phyloP scores from a whole-genome alignment of 2,797 vertebrate species.

The Cynopterus sphinx region DNA sequence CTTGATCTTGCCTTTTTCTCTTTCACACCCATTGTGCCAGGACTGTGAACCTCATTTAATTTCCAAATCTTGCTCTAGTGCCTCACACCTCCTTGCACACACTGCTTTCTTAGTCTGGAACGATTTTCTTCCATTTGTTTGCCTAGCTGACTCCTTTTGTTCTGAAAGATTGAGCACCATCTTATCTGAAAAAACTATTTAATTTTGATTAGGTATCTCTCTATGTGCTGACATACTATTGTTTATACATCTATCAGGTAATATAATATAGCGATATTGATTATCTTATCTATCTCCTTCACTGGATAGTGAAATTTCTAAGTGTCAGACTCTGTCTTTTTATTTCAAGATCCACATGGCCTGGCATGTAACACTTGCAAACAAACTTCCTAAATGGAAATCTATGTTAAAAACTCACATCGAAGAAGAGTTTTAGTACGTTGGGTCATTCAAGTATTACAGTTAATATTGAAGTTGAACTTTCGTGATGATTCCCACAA shows the following conservation, averaged over 20 bases:
- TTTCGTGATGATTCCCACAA: constrained; percentile 37
- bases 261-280: neutral
- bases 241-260: neutral
- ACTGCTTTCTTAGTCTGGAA: neutral
- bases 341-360: neutral
- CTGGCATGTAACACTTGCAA: neutral
- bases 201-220: neutral
- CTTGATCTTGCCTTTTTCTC: neutral
- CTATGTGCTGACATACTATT: neutral
- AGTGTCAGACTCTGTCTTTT: neutral
- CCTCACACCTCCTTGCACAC: neutral
- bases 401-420: constrained; percentile 56
- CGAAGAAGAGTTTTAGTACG: constrained; percentile 68
- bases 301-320: neutral
- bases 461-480: neutral
- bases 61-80: neutral
- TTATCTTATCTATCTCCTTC: neutral
- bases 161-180: neutral
- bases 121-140: neutral
- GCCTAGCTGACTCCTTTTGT: neutral
- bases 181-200: neutral
- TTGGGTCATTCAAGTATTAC: constrained; percentile 44
- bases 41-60: neutral
- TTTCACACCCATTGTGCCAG: neutral
- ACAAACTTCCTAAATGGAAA: constrained; percentile 39